These are phyloP conservation scores for Sebastes glaucus DNA, from an alignment of 2,797 vertebrate genomes.

Conservation along the genomic window DNA sequence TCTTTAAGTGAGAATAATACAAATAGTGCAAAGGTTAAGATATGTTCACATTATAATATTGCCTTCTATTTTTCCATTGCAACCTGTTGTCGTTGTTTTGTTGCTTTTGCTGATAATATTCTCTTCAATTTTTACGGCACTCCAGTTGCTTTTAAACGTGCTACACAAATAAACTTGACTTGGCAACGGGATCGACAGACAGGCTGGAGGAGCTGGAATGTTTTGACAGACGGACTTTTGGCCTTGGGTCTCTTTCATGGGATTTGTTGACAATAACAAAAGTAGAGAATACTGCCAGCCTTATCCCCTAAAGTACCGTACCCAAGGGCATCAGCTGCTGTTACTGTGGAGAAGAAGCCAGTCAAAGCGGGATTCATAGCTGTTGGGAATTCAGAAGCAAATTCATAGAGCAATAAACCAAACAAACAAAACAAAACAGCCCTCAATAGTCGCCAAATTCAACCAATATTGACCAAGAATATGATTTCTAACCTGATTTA, in stretches of 20 bases:
- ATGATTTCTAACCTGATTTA: not conserved
- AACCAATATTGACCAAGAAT: not conserved
- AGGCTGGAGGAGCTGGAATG: not conserved
- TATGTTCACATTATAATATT: too few relatives aligned
- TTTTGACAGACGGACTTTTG: not conserved
- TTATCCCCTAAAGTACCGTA: not conserved
- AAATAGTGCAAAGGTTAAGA: too few relatives aligned
- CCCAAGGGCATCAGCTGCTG: not conserved
- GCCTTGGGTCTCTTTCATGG: not conserved
- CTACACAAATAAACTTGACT: not conserved
- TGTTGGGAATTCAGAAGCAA: not conserved
- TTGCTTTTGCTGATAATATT: not conserved
- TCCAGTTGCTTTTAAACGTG: not conserved
- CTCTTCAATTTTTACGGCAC: not conserved
- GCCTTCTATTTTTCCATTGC: too few relatives aligned
- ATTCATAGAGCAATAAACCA: not conserved
- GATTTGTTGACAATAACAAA: not conserved
- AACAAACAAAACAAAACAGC: slow-evolving; percentile 9
- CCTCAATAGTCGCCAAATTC: not conserved
- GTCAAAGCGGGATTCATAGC: too few relatives aligned
- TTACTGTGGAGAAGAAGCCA: slow-evolving; percentile 3
- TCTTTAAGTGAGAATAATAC: too few relatives aligned
- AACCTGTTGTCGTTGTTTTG: not conserved
- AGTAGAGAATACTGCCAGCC: not conserved
- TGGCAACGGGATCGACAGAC: not conserved